Base-by-base conservation (phyloP, 2,888 invertebrate genomes). In the Drosophila kanekoi region DNA sequence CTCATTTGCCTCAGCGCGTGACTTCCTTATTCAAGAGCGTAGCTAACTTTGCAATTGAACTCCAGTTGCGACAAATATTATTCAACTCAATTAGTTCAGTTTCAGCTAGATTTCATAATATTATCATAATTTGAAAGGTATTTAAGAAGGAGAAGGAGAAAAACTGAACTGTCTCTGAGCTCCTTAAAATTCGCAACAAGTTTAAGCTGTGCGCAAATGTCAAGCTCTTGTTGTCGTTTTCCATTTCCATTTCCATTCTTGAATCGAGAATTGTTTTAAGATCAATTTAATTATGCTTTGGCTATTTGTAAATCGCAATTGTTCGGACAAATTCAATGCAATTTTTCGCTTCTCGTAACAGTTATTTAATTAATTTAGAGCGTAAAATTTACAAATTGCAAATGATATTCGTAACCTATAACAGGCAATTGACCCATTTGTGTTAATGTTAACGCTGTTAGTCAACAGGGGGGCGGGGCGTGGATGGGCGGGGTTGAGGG, bases 391-490 rank as follows among this genome's bases (percentile, higher is more conserved):
- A 62, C 44, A 76, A 72, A 80, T 80, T 77, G 78, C 78, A 73
- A 81, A 65, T 67, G 59, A 58, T 73, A 78, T 78, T 81, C 45
- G 49, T 73, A 74, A 78, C 64, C 75, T 78, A 81, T 78, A 81
- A 74, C 61, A 62, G 81, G 70, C 79, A 79, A 81, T 81, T 79
- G 78, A 79, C 78, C 78, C 57, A 79, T 78, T 78, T 79, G 74
- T 59, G 60, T 48, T 67, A 61, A 70, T 71, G 49, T 57, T 57
- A 53, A 58, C 53, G 43, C 44, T 41, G 41, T 8, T 40, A 45
- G 43, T 23, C n/a, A n/a, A n/a, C n/a, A n/a, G n/a, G 6, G 6
- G n/a, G 4, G 20, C 0, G 23, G 14, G 35, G 6, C n/a, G 33
- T 0, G n/a, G 20, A n/a, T n/a, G n/a, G n/a, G n/a, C n/a, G n/a